Evolutionary conservation across 2,888 invertebrate genomes (phyloP).

Genomic region (Agriotes lineatus): DNA sequence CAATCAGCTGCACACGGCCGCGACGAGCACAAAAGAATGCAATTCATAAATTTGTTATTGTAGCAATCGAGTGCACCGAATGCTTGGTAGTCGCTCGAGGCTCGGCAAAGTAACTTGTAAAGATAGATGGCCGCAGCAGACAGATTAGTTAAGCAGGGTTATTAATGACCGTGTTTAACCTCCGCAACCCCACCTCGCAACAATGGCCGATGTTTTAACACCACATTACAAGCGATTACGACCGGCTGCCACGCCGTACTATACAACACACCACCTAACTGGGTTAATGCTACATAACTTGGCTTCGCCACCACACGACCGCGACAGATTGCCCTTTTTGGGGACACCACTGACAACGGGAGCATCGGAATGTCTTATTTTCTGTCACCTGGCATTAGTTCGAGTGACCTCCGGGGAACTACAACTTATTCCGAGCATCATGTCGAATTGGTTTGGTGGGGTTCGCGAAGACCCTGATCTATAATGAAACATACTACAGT

Average conservation of each 20-base stretch:
- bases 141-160: constrained; percentile 75
- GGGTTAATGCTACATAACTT: constrained; percentile 9
- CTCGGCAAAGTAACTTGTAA: constrained; percentile 66
- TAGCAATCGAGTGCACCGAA: constrained; percentile 61
- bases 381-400: too few relatives aligned
- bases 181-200: constrained; percentile 67
- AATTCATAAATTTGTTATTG: constrained; percentile 62
- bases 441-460: too few relatives aligned
- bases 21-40: constrained; percentile 46
- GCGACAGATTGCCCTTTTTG: too few relatives aligned
- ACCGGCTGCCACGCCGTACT: constrained; percentile 29
- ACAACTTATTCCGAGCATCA: too few relatives aligned
- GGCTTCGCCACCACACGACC: background rate
- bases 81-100: constrained; percentile 57
- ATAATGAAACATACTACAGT: too few relatives aligned
- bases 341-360: too few relatives aligned
- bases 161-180: constrained; percentile 76
- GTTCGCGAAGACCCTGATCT: too few relatives aligned
- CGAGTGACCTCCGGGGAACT: too few relatives aligned
- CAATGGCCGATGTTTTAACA: constrained; percentile 67
- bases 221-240: constrained; percentile 66
- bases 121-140: constrained; percentile 69
- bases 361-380: too few relatives aligned
- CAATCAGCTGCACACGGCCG: constrained; percentile 10
- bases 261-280: constrained; percentile 12